Base-by-base conservation (phyloP, 2,113 vertebrate species). In the Paramormyrops kingsleyae region DNA sequence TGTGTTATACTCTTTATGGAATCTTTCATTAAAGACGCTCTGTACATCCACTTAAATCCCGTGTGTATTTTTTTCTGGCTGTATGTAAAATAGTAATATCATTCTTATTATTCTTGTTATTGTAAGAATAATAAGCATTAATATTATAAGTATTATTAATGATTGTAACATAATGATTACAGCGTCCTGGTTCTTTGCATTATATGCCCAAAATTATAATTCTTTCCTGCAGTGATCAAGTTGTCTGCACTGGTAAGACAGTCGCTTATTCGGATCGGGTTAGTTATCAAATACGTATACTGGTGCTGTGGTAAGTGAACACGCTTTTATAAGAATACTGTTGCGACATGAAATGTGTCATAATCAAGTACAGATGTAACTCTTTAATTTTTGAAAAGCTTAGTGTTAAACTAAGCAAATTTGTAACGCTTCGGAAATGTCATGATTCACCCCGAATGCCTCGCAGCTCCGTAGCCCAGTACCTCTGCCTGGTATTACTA, bases 1-100 rank as follows among this genome's bases (percentile, higher is more conserved):
- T 91, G 70, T 93, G 92, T 93, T 93, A 90, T 94, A 88, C 90
- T 94, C 93, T 95, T 95, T 94, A 92, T 94, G 92, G 90, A 94
- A 92, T 56, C 91, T 92, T 93, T 94, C 94, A 95, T 94, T 96
- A 95, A 96, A 95, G 91, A 91, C 56, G 91, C 46, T 88, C 49
- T 46, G 42, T 70, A 86, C 80, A 88, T 86, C 88, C 66, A 56
- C 17, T 88, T 31, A 77, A 87, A 88, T 90, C 53, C 56, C 80
- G 3, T 83, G 44, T 87, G 44, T 88, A 3, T 62, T 90, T 74
- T 56, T 59, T 31, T 74, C 46, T 90, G 90, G 42, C 7, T 52
- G 9, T 59, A 7, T n/a, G 46, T 17, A 15, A 39, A 24, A 52
- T 35, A n/a, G 74, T 15, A 44, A 50, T 87, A 27, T 31, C 17